Conservation (phyloP, 2,888 invertebrate genomes). For the Cerastis rubricosa region DNA sequence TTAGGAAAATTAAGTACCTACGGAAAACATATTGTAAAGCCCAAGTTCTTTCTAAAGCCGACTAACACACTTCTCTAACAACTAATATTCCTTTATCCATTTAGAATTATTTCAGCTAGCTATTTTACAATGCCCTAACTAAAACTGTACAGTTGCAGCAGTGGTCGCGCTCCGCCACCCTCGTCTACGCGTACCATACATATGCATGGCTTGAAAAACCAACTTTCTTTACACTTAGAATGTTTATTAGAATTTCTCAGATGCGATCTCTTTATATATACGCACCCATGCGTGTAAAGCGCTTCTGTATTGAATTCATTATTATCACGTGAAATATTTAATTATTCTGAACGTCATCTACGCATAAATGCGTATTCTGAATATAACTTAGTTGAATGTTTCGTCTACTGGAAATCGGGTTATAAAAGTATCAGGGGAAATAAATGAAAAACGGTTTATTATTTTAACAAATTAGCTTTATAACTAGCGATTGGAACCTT, state of each 20-base stretch:
- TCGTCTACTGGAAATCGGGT: neutral
- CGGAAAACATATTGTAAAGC: constrained; percentile 14
- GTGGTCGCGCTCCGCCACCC: constrained; percentile 78
- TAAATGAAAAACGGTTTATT: neutral
- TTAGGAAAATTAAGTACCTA: constrained; percentile 30
- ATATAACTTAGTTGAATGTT: neutral
- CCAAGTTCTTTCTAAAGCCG: constrained; percentile 21
- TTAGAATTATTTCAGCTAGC: constrained; percentile 54
- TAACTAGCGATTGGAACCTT: neutral
- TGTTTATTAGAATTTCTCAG: constrained; percentile 82
- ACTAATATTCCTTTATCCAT: neutral
- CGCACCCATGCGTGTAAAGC: constrained; percentile 78
- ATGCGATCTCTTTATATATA: constrained; percentile 81
- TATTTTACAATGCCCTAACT: constrained; percentile 59
- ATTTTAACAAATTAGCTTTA: neutral
- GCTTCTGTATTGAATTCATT: constrained; percentile 65
- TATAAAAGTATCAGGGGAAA: too few species aligned
- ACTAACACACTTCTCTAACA: constrained; percentile 17
- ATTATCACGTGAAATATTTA: constrained; percentile 61
- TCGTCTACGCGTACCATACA: constrained; percentile 79
- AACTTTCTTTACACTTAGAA: constrained; percentile 87
- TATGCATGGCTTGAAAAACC: constrained; percentile 85
- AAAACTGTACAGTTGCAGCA: constrained; percentile 55
- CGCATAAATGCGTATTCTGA: constrained; percentile 27
- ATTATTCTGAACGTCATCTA: constrained; percentile 34